phyloP scores from a whole-genome alignment of 1,140 invertebrate genomes.

The Eueides isabella region DNA sequence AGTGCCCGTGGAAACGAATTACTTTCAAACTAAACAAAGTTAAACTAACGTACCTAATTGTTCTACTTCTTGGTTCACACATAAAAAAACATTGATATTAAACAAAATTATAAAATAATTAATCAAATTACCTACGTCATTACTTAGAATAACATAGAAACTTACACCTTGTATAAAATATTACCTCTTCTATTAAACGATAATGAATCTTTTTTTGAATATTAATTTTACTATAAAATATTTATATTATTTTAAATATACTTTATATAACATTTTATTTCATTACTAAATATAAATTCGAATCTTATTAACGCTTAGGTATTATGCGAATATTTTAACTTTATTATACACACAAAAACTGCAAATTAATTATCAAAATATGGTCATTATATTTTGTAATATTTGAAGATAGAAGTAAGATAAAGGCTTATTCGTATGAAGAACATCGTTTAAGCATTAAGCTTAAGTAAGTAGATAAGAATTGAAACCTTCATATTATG shows the following conservation, averaged over 20 bases:
- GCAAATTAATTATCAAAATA: background rate
- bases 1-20: background rate
- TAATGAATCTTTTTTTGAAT: background rate
- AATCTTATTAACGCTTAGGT: background rate
- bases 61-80: background rate
- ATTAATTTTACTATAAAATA: background rate
- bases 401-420: background rate
- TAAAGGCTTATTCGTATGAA: background rate
- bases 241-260: background rate
- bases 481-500: background rate
- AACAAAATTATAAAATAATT: background rate
- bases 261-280: background rate
- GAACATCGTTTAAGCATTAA: slow-evolving; percentile 13
- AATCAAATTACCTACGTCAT: background rate
- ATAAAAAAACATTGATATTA: too few relatives aligned
- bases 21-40: background rate
- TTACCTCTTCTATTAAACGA: background rate
- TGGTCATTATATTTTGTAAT: background rate
- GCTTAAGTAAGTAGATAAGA: background rate
- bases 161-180: background rate
- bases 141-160: background rate
- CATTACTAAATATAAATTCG: background rate
- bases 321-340: too few relatives aligned
- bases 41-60: background rate
- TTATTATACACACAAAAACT: background rate